Evolutionary conservation across 2,888 invertebrate species (phyloP).

Genomic region (Napeogenes sylphis): DNA sequence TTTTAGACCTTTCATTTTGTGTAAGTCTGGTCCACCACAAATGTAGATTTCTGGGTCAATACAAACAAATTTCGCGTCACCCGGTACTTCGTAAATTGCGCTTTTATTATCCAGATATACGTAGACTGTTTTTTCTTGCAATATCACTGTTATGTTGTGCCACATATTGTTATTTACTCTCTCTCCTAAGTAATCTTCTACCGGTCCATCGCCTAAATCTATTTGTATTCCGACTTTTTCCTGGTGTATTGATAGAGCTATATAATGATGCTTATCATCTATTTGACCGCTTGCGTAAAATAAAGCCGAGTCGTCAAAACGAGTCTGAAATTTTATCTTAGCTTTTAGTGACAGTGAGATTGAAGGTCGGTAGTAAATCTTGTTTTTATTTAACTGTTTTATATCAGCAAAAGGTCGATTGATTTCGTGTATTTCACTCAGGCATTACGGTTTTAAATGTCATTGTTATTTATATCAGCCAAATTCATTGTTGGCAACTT

Average conservation of each 20-base stretch:
- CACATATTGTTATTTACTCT: conserved; percentile 86
- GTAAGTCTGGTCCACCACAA: conserved; percentile 90
- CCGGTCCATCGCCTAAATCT: conserved; percentile 89
- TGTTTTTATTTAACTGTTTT: conserved; percentile 18
- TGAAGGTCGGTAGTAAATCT: conserved; percentile 17
- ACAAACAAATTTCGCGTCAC: conserved; percentile 82
- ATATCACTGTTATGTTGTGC: conserved; percentile 93
- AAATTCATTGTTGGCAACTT: too few species aligned
- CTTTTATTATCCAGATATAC: conserved; percentile 87
- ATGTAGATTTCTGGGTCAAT: conserved; percentile 97
- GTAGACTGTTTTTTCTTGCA: conserved; percentile 84
- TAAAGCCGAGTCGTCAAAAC: conserved; percentile 92
- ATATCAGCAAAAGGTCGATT: conserved; percentile 16
- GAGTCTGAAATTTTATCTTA: conserved; percentile 79
- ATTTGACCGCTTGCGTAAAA: conserved; percentile 96
- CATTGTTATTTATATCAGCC: not conserved
- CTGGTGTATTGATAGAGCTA: conserved; percentile 90
- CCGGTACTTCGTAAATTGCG: conserved; percentile 83
- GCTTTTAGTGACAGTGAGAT: conserved; percentile 27
- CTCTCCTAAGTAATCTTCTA: conserved; percentile 82
- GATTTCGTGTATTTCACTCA: not conserved
- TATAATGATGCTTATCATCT: conserved; percentile 91
- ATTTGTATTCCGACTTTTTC: conserved; percentile 91
- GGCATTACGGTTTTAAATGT: not conserved
- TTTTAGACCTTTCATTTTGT: conserved; percentile 88